phyloP scores from a whole-genome alignment of 2,888 invertebrate species.

The Operophtera brumata region DNA sequence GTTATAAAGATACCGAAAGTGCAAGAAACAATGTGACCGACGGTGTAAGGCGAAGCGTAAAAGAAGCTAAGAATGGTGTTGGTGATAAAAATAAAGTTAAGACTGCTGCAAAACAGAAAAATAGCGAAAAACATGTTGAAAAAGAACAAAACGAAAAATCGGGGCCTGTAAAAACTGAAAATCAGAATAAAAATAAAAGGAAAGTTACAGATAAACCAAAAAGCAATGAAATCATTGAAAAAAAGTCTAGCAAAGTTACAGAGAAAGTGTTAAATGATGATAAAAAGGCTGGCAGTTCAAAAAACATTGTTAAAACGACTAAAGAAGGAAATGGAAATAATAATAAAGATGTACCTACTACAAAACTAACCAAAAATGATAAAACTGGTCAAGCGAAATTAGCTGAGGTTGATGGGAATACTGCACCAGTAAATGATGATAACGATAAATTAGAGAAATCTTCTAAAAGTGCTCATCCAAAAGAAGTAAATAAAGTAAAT shows the following conservation, averaged over 20 bases:
- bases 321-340: slow-evolving; percentile 24
- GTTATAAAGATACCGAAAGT: background rate
- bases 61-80: slow-evolving; percentile 2
- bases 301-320: slow-evolving; percentile 16
- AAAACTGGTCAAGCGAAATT: background rate
- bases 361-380: slow-evolving; percentile 11
- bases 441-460: background rate
- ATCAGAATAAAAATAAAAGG: background rate
- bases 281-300: slow-evolving; percentile 7
- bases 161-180: slow-evolving; percentile 11
- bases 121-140: slow-evolving; percentile 2
- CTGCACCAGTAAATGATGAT: background rate
- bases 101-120: slow-evolving; percentile 2
- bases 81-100: slow-evolving; percentile 10
- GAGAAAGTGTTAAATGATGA: slow-evolving; percentile 11
- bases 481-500: slow-evolving; percentile 1
- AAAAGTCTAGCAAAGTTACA: slow-evolving; percentile 7
- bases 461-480: background rate
- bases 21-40: background rate
- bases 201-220: slow-evolving; percentile 4
- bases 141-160: background rate
- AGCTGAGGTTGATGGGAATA: background rate
- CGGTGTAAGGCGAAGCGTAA: slow-evolving; percentile 9
- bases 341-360: background rate
- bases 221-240: background rate